Evolutionary conservation across 1,140 invertebrate species (phyloP), one percentile per base, ranked within the genome.

Genomic region (Caligus rogercresseyi): DNA sequence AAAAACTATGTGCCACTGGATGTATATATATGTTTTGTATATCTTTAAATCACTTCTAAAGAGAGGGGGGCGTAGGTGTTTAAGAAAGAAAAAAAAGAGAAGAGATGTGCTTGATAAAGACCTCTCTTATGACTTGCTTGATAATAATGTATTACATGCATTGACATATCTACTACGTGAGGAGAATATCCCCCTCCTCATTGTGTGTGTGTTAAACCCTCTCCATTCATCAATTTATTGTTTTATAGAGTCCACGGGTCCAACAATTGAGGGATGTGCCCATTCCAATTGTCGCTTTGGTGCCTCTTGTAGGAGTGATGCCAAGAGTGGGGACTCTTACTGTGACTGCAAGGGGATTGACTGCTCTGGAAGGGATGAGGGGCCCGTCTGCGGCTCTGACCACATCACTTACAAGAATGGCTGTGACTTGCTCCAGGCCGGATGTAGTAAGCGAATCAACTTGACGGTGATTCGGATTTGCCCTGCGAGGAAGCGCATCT

Each of bases 401-500:
- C 81, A 81, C 14, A 72, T 80, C 4, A 87, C 84, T 31, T 89
- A 89, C 70, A 71, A 75, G 18, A 86, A 79, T 69, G 83, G 87
- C 70, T 89, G 87, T 71, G 77, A 81, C 60, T 73, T 89, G 68
- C 74, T 75, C 66, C 74, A 76, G 55, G 73, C 71, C n/a, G 79
- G 84, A 16, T 88, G 86, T 71, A 75, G 73, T 55, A 76, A 77
- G 54, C 77, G 82, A 69, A 77, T 79, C 61, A 76, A 78, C 64
- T 77, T 87, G 64, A 73, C 75, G 20, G 77, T 88, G 31, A 80
- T 81, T 88, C 85, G 23, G 57, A 53, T 25, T 18, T 26, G 18
- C 57, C 24, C 18, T 60, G 57, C 51, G 57, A 60, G 57, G 57
- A 60, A 13, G 57, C 57, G 14, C 16, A 25, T 26, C 57, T 60